Conservation (phyloP, 1,140 invertebrate species). For the Drosophila sulfurigaster region DNA sequence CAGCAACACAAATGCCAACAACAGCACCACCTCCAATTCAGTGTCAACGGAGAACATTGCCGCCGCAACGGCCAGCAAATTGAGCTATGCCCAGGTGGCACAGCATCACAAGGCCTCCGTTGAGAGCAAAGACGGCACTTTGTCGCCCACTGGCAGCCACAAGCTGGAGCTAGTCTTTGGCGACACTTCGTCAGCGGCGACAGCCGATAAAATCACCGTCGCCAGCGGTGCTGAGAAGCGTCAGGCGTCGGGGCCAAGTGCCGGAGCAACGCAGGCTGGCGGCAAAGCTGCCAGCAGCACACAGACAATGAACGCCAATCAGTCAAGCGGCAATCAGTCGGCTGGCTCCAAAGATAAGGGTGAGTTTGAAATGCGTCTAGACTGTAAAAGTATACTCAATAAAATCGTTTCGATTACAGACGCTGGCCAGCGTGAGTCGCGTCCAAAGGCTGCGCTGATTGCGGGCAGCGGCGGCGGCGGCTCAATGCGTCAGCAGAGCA, state of each 20-base stretch:
- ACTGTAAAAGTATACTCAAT: neutral
- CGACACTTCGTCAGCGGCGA: constrained; percentile 34
- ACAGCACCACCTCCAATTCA: constrained; percentile 73
- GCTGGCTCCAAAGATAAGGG: constrained; percentile 66
- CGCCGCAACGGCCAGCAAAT: constrained; percentile 86
- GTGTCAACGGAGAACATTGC: constrained; percentile 83
- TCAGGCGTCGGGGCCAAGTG: constrained; percentile 32
- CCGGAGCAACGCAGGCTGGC: constrained; percentile 14
- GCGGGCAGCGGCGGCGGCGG: constrained; percentile 31
- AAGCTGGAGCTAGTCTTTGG: constrained; percentile 66
- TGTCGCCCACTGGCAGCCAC: constrained; percentile 62
- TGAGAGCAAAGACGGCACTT: constrained; percentile 60
- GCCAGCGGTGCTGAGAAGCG: constrained; percentile 58
- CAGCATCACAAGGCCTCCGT: constrained; percentile 88
- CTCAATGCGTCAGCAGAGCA: constrained; percentile 65
- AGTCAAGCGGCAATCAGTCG: constrained; percentile 23
- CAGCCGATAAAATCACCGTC: constrained; percentile 53
- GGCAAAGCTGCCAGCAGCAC: constrained; percentile 46
- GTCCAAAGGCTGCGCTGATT: constrained; percentile 54
- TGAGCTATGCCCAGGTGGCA: constrained; percentile 94
- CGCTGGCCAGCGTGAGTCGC: constrained; percentile 45
- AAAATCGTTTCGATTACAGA: constrained; percentile 29
- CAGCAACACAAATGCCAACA: constrained; percentile 49
- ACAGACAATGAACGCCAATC: constrained; percentile 25
- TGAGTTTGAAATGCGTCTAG: constrained; percentile 8